Evolutionary conservation across 1,140 invertebrate species (phyloP).

Genomic region (Drosophila sturtevanti): DNA sequence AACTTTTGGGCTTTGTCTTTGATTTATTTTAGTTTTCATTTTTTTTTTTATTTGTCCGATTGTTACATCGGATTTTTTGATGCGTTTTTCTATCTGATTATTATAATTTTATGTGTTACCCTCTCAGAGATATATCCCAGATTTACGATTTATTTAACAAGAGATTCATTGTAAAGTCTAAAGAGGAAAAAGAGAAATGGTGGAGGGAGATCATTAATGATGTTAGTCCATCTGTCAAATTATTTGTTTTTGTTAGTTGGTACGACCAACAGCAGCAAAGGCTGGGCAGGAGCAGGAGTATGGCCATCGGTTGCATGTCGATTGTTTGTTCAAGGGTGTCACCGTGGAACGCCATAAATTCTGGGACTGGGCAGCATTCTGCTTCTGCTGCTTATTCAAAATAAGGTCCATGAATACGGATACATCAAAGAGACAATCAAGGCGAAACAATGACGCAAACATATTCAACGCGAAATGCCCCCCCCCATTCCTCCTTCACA

Average conservation of each 20-base stretch:
- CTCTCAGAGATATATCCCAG: too few species aligned
- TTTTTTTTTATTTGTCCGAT: too few species aligned
- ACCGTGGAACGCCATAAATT: constrained; percentile 62
- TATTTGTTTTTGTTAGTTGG: constrained; percentile 34
- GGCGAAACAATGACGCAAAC: constrained; percentile 47
- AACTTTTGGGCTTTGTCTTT: neutral
- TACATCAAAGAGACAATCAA: constrained; percentile 68
- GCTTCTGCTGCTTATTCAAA: constrained; percentile 13
- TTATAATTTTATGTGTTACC: too few species aligned
- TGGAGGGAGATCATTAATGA: constrained; percentile 19
- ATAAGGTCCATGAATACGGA: constrained; percentile 54
- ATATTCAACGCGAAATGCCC: constrained; percentile 12
- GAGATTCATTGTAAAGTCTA: neutral
- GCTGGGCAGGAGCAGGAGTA: too few species aligned
- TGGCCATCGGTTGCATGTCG: constrained; percentile 13
- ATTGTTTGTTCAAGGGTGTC: constrained; percentile 51
- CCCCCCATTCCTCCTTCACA: neutral
- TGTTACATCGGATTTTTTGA: too few species aligned
- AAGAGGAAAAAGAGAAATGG: neutral
- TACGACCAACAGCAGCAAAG: neutral
- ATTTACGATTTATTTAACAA: too few species aligned
- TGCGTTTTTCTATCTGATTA: too few species aligned
- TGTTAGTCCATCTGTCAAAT: constrained; percentile 35
- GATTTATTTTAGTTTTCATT: neutral
- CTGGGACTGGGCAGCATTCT: constrained; percentile 4